Percentiles rank a stretch among this genome's conserved stretches.
Evolutionary conservation across 2,888 invertebrate species (phyloP).

Genomic region (Diploptera punctata): DNA sequence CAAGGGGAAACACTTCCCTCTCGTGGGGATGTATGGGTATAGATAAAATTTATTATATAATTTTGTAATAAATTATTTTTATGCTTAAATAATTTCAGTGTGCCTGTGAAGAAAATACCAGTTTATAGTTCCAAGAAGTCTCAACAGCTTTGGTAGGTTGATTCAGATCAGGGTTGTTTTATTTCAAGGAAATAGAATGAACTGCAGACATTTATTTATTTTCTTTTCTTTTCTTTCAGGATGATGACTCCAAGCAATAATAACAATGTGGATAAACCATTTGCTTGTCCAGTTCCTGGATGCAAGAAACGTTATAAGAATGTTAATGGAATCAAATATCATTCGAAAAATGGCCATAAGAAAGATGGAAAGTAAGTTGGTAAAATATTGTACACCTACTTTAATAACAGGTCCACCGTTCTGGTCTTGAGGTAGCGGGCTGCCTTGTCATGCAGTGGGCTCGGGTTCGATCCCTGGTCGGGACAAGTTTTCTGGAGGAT

Average conservation of each 20-base stretch:
- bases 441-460: no score
- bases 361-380: conserved; percentile 83
- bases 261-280: conserved; percentile 67
- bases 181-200: background rate
- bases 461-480: no score
- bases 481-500: no score
- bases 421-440: no score
- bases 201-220: no score
- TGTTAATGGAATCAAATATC: conserved; percentile 88
- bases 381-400: no score
- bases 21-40: no score
- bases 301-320: conserved; percentile 90
- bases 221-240: conserved; percentile 14
- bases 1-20: no score
- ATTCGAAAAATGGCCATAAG: conserved; percentile 86
- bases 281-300: conserved; percentile 84
- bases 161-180: no score
- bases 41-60: no score
- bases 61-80: no score
- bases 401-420: no score
- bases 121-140: conserved; percentile 34
- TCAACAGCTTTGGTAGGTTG: conserved; percentile 30
- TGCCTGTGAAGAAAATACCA: conserved; percentile 32
- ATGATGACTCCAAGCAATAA: conserved; percentile 36
- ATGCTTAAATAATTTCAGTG: conserved; percentile 31